A percentile compares a stretch with the other conserved stretches of the same genome.
These are phyloP conservation scores for pig (Sus scrofa) DNA, from an alignment of 2,113 vertebrate species.

Conservation along the genomic window DNA sequence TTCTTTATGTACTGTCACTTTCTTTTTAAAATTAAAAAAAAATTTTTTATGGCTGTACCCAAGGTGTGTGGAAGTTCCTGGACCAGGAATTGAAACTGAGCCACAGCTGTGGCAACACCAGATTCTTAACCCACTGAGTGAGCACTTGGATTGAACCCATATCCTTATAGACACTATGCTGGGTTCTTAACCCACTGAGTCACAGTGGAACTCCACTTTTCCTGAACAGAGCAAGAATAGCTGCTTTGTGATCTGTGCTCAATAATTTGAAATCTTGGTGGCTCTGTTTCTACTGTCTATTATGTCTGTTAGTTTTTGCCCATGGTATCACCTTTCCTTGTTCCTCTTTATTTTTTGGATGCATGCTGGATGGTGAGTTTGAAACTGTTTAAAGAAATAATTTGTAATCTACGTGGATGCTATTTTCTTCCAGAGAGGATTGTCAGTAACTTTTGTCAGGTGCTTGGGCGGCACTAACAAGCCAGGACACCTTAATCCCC, in stretches of 20 bases:
- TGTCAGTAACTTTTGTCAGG: not conserved
- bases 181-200: no score
- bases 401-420: not conserved
- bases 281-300: not conserved
- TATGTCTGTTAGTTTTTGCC: not conserved
- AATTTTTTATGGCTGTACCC: no score
- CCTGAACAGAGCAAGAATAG: not conserved
- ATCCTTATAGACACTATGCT: no score
- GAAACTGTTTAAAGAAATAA: not conserved
- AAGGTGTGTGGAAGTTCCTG: no score
- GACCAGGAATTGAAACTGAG: no score
- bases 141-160: no score
- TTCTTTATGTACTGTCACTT: not conserved
- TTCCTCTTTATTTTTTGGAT: not conserved
- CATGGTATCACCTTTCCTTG: not conserved
- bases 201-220: not conserved
- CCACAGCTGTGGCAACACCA: no score
- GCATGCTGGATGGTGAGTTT: not conserved
- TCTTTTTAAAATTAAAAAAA: not conserved
- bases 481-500: not conserved
- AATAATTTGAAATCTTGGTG: not conserved
- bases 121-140: no score
- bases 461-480: not conserved
- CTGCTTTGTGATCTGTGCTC: not conserved
- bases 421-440: not conserved